phyloP scores from a whole-genome alignment of 2,113 vertebrate genomes.

The Cathartes aura region DNA sequence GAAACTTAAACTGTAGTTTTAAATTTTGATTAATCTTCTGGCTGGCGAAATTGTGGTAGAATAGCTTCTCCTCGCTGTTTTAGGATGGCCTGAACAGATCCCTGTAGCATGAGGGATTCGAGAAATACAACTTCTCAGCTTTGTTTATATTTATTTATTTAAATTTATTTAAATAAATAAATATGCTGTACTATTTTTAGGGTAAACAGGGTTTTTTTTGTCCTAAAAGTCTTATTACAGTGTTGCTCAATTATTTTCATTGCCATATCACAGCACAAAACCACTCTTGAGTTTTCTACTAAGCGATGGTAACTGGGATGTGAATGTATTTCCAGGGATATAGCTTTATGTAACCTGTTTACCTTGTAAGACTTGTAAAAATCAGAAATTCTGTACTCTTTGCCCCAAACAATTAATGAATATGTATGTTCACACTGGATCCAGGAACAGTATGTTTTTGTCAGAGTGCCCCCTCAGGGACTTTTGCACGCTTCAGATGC shows the following conservation, averaged over 20 bases:
- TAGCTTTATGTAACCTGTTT: constrained; percentile 50
- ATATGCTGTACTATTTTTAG: not conserved
- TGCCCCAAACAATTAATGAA: constrained; percentile 61
- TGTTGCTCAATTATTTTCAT: not conserved
- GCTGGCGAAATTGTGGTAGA: not conserved
- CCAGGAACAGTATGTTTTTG: constrained; percentile 63
- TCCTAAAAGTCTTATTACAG: not conserved
- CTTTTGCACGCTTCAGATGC: constrained; percentile 51
- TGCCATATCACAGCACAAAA: not conserved
- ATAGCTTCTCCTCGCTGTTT: not conserved
- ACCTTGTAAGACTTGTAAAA: constrained; percentile 36
- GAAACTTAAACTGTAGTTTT: not conserved
- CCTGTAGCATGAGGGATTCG: not conserved
- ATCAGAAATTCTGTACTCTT: constrained; percentile 38
- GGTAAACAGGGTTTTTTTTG: not conserved
- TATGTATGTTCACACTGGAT: constrained; percentile 18
- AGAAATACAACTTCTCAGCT: not conserved
- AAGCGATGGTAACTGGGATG: not conserved
- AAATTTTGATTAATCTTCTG: not conserved
- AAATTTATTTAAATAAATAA: not conserved
- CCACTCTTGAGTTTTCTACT: not conserved
- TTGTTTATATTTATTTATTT: not conserved
- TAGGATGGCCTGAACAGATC: not conserved
- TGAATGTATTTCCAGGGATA: not conserved
- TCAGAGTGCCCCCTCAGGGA: constrained; percentile 40